phyloP scores from a whole-genome alignment of 2,797 vertebrate genomes.

The Gadopsis marmoratus region DNA sequence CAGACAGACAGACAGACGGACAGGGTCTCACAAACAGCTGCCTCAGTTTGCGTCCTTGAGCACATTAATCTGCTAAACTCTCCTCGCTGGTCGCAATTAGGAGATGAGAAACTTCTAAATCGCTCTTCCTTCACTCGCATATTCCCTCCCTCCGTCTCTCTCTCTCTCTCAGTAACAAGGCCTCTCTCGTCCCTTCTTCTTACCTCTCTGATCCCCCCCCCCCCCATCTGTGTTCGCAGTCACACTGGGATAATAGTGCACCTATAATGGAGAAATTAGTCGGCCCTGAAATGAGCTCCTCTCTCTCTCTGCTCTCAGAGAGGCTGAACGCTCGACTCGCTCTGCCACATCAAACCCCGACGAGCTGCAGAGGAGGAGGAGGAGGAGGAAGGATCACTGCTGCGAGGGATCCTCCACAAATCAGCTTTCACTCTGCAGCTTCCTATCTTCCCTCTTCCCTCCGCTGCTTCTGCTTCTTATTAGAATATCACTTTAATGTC shows the following conservation, averaged over 20 bases:
- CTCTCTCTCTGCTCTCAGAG: constrained; percentile 58
- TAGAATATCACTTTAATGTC: constrained; percentile 70
- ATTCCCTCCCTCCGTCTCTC: constrained; percentile 7
- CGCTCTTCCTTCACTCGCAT: constrained; percentile 20
- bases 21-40: constrained; percentile 14
- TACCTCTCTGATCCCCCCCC: constrained; percentile 64
- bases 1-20: no score
- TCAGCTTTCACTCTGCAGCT: constrained; percentile 73
- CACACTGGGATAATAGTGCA: constrained; percentile 83
- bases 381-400: constrained; percentile 60
- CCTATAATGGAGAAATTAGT: constrained; percentile 86
- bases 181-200: constrained; percentile 54
- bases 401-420: constrained; percentile 72
- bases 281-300: constrained; percentile 85
- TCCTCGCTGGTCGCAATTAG: constrained; percentile 68
- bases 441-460: constrained; percentile 58
- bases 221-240: constrained; percentile 78
- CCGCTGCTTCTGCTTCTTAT: constrained; percentile 58
- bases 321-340: constrained; percentile 55
- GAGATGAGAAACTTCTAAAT: constrained; percentile 65
- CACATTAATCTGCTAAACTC: constrained; percentile 64
- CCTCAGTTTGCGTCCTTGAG: constrained; percentile 39
- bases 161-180: constrained; percentile 46
- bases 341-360: constrained; percentile 75
- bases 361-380: constrained; percentile 56